Percentiles rank a stretch among this genome's conserved stretches.
phyloP scores from a whole-genome alignment of 1,140 invertebrate genomes.

The Neomicropteryx cornuta region DNA sequence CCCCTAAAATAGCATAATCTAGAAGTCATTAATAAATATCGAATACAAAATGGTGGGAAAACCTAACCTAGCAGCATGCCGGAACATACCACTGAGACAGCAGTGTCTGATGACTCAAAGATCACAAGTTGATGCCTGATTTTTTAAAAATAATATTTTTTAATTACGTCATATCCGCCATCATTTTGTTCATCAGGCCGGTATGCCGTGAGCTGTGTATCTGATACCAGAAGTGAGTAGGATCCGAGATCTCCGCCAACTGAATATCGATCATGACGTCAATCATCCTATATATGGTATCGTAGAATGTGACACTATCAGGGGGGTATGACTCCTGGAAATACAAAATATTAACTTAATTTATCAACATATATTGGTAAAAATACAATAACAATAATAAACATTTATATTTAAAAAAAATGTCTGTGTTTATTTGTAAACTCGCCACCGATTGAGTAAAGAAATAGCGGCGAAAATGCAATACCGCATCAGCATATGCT shows the following conservation, averaged over 20 bases:
- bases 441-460: too few species aligned
- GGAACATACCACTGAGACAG: slow-evolving; percentile 1
- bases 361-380: not conserved
- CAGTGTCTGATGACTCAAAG: not conserved
- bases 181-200: slow-evolving; percentile 3
- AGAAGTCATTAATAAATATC: slow-evolving; percentile 4
- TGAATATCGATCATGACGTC: slow-evolving; percentile 1
- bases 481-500: too few species aligned
- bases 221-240: slow-evolving; percentile 11
- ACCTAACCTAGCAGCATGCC: slow-evolving; percentile 4
- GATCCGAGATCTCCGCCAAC: slow-evolving; percentile 8
- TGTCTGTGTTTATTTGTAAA: too few species aligned
- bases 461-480: too few species aligned
- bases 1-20: too few species aligned
- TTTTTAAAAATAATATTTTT: not conserved
- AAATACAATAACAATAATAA: not conserved
- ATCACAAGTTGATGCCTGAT: not conserved
- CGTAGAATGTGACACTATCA: slow-evolving; percentile 2
- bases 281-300: not conserved
- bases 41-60: slow-evolving; percentile 2
- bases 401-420: too few species aligned
- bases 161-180: slow-evolving; percentile 10
- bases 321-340: slow-evolving; percentile 8
- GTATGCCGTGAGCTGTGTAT: not conserved
- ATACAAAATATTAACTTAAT: not conserved